These are phyloP conservation scores for Trogon melanurus DNA, from an alignment of 2,113 vertebrate species.

Conservation along the genomic window DNA sequence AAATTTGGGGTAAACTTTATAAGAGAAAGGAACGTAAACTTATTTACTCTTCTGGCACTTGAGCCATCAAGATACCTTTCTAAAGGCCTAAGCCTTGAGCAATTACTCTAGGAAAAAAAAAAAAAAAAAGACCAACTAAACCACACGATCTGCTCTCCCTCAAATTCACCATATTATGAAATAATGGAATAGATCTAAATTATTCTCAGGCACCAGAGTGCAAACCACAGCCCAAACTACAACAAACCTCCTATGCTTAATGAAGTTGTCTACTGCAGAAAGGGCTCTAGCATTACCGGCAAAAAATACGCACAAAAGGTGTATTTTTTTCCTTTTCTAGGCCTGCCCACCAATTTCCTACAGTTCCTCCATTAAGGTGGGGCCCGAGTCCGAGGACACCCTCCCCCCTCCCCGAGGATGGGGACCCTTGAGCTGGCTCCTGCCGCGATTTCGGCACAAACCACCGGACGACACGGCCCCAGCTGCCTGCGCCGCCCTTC, in stretches of 20 bases:
- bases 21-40: neutral
- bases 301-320: neutral
- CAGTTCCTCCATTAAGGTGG: neutral
- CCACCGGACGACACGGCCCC: neutral
- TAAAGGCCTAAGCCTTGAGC: neutral
- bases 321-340: neutral
- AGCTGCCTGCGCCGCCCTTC: constrained; percentile 27
- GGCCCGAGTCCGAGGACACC: neutral
- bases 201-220: neutral
- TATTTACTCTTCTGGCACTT: neutral
- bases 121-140: neutral
- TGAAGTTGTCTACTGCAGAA: neutral
- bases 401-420: neutral
- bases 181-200: neutral
- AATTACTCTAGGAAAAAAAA: neutral
- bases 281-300: neutral
- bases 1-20: neutral
- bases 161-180: neutral
- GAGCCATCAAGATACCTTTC: neutral
- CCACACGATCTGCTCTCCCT: neutral
- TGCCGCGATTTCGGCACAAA: neutral
- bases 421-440: neutral
- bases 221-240: neutral
- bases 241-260: neutral
- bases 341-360: neutral